Percentiles rank a stretch among this genome's conserved stretches.
phyloP scores from a whole-genome alignment of 53 echinoderm and acorn worm genomes.

The Patiria pectinifera region DNA sequence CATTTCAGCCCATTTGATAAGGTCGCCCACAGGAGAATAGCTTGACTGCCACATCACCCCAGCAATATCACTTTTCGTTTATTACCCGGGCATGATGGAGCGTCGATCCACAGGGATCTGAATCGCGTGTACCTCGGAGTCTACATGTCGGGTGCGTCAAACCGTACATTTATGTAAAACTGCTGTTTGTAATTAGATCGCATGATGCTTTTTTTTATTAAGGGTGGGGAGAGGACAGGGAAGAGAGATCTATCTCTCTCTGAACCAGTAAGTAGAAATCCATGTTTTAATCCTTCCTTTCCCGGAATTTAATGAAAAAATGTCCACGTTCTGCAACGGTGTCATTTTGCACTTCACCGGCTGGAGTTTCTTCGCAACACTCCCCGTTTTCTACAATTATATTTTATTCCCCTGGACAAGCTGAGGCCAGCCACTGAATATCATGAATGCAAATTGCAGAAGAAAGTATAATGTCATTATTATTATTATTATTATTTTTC shows the following conservation, averaged over 20 bases:
- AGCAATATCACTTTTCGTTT: neutral
- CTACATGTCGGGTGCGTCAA: neutral
- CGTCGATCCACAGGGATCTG: neutral
- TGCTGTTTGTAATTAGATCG: neutral
- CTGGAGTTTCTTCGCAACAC: neutral
- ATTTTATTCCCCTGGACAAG: neutral
- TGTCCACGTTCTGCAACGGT: neutral
- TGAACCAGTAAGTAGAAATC: neutral
- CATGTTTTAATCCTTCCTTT: neutral
- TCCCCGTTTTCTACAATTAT: neutral
- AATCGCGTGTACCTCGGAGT: neutral
- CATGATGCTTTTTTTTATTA: neutral
- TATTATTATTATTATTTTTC: neutral
- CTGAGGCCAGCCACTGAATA: neutral
- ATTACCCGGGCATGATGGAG: neutral
- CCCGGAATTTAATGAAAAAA: neutral
- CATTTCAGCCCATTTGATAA: neutral
- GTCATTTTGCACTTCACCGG: constrained; percentile 1
- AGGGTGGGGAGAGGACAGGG: neutral
- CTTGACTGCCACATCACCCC: neutral
- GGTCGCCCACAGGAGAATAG: neutral
- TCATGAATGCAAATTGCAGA: neutral
- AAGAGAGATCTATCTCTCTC: neutral
- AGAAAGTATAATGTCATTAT: neutral
- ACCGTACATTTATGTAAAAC: neutral